These are phyloP conservation scores for Nomada hirtipes DNA, from an alignment of 2,888 invertebrate species.

Conservation along the genomic window DNA sequence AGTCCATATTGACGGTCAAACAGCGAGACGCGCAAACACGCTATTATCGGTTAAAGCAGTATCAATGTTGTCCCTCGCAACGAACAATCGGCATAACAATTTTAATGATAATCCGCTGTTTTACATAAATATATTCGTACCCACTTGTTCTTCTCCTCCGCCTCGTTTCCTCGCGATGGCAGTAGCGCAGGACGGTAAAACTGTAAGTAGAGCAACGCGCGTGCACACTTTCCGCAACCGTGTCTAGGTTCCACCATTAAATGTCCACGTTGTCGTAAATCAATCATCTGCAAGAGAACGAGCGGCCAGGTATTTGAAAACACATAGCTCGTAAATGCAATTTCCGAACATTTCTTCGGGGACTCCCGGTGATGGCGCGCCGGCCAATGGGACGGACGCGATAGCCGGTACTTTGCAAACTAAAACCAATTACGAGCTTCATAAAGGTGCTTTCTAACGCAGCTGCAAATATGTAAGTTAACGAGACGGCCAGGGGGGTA, in stretches of 20 bases:
- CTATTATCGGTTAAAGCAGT: not conserved
- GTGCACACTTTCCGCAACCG: not conserved
- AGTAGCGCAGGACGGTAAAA: conserved; percentile 10
- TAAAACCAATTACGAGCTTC: not conserved
- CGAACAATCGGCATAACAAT: not conserved
- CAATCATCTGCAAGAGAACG: not conserved
- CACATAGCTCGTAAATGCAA: not conserved
- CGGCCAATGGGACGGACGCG: not conserved
- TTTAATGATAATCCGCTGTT: not conserved
- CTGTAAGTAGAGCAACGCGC: conserved; percentile 19
- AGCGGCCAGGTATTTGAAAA: not conserved
- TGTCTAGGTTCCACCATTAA: not conserved
- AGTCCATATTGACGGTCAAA: not conserved
- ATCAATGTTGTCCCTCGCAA: not conserved
- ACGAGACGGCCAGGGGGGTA: not conserved
- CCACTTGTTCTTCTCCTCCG: no score
- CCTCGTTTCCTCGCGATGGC: no score
- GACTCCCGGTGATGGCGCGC: not conserved
- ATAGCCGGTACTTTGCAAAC: not conserved
- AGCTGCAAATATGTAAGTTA: conserved; percentile 12
- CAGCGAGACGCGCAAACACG: not conserved
- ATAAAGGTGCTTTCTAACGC: not conserved
- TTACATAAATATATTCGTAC: not conserved
- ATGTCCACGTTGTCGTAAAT: conserved; percentile 4
- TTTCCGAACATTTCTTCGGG: not conserved